Evolutionary conservation across 2,797 vertebrate genomes (phyloP).

Genomic region (Siniperca scherzeri): DNA sequence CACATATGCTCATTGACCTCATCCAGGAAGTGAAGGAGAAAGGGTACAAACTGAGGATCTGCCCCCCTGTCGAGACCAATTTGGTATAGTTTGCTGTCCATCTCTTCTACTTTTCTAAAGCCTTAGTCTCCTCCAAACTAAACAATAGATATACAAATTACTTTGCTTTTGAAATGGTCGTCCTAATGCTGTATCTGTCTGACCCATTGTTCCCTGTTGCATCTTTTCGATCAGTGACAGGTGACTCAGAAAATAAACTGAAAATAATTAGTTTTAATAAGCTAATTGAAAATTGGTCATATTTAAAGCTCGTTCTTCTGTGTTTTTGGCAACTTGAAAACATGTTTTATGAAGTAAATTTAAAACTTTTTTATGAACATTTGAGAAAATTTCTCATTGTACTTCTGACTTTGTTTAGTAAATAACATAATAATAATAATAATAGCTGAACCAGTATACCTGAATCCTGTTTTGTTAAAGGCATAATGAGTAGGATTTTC

Average conservation of each 20-base stretch:
- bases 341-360: background rate
- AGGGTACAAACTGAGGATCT: conserved; percentile 93
- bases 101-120: background rate
- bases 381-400: background rate
- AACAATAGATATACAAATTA: background rate
- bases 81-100: conserved; percentile 83
- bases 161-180: background rate
- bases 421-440: background rate
- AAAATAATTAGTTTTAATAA: background rate
- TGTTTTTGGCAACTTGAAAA: background rate
- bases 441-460: no score
- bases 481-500: no score
- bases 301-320: background rate
- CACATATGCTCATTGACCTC: conserved; percentile 94
- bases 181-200: background rate
- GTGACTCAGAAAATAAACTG: background rate
- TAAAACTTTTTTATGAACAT: background rate
- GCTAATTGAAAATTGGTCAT: background rate
- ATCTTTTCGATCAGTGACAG: background rate
- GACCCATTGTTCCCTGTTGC: background rate
- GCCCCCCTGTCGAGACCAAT: conserved; percentile 86
- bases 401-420: background rate
- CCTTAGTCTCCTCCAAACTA: background rate
- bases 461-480: background rate
- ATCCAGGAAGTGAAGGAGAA: conserved; percentile 96